A percentile compares a stretch with the other conserved stretches of the same genome.
These are phyloP conservation scores for Nasua narica DNA, from an alignment of 2,797 vertebrate species.

Conservation along the genomic window DNA sequence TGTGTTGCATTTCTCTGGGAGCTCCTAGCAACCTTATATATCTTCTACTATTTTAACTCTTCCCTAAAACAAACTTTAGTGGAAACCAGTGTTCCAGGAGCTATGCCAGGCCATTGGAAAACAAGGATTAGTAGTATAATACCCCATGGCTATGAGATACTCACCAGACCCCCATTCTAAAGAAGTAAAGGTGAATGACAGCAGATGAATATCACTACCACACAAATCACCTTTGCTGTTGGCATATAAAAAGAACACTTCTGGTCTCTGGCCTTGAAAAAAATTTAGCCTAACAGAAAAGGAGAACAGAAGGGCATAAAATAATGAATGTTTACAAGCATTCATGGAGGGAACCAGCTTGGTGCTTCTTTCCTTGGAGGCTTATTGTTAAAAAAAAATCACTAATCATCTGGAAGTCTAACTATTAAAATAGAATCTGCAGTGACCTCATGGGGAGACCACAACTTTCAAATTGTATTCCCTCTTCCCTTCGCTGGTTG, in stretches of 20 bases:
- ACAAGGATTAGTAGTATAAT: slow-evolving; percentile 23
- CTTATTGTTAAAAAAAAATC: slow-evolving; percentile 27
- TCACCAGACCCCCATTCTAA: background rate
- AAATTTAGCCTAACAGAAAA: background rate
- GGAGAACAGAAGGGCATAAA: slow-evolving; percentile 36
- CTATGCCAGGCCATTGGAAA: slow-evolving; percentile 4
- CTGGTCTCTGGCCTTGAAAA: background rate
- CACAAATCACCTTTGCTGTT: background rate
- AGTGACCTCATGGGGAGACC: background rate
- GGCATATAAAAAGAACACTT: background rate
- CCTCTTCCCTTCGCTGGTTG: background rate
- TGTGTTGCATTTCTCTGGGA: background rate
- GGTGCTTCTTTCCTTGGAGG: slow-evolving; percentile 24
- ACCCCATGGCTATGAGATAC: background rate
- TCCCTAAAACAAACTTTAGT: slow-evolving; percentile 26
- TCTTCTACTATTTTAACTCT: slow-evolving; percentile 39
- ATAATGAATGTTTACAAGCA: slow-evolving; percentile 44
- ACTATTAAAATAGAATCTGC: background rate
- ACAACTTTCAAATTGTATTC: background rate
- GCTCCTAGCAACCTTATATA: background rate
- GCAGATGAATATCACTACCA: background rate
- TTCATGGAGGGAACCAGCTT: slow-evolving; percentile 1
- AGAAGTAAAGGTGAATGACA: background rate
- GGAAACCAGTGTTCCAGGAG: slow-evolving; percentile 24
- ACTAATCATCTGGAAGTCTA: background rate